These are phyloP conservation scores for Empis livida DNA, from an alignment of 2,888 invertebrate species.

Conservation along the genomic window DNA sequence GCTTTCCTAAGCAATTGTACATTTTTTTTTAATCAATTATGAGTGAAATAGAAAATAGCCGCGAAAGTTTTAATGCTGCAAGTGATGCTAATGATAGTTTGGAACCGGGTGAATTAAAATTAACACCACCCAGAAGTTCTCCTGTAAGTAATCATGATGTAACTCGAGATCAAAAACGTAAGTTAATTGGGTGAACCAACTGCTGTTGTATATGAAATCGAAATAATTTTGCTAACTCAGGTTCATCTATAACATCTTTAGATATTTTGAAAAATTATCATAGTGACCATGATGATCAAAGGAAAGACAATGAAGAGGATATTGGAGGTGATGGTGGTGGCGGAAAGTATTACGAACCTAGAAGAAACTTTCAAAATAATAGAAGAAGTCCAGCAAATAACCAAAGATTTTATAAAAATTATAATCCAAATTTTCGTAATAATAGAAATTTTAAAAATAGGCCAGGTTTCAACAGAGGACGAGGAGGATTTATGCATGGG, in stretches of 20 bases:
- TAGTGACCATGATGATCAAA: background rate
- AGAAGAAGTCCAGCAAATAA: too few species aligned
- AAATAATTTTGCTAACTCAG: too few species aligned
- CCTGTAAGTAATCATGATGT: background rate
- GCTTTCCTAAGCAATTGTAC: too few species aligned
- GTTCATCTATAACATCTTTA: background rate
- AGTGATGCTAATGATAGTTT: background rate
- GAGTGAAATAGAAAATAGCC: background rate
- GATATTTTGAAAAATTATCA: background rate
- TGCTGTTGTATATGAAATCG: too few species aligned
- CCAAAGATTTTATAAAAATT: background rate
- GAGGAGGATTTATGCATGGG: background rate
- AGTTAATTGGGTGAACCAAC: too few species aligned
- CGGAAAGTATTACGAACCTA: background rate
- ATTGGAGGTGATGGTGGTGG: background rate
- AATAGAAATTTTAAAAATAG: background rate
- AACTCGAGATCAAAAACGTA: too few species aligned
- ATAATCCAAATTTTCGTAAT: background rate
- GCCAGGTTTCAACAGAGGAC: background rate
- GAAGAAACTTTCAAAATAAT: too few species aligned
- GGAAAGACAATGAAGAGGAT: background rate
- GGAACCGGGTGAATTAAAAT: background rate
- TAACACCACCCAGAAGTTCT: background rate
- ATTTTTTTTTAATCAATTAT: background rate
- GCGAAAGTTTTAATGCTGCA: background rate